A percentile compares a stretch with the other conserved stretches of the same genome.
Conservation (phyloP, 2,797 vertebrate genomes). For the Poecilia velifera region DNA sequence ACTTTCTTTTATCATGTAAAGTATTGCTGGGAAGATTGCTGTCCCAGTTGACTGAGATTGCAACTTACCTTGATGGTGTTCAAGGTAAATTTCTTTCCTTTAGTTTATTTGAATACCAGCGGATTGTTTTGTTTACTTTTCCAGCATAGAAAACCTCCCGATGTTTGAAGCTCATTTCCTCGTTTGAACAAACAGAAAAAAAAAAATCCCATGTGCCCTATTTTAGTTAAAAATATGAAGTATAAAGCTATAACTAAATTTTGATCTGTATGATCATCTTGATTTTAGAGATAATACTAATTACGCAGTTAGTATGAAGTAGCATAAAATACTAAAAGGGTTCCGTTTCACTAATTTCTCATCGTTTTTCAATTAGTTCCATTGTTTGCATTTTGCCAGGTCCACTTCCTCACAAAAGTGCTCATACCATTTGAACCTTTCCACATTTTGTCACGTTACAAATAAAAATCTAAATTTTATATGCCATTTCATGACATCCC, state of each 20-base stretch:
- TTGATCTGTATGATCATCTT: background rate
- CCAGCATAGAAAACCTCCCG: slow-evolving; percentile 19
- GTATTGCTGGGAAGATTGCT: background rate
- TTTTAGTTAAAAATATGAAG: background rate
- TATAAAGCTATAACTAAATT: background rate
- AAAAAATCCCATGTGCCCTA: background rate
- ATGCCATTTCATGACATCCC: background rate
- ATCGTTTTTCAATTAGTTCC: background rate
- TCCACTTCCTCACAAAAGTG: background rate
- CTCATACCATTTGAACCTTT: background rate
- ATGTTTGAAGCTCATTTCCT: slow-evolving; percentile 19
- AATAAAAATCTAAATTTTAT: background rate
- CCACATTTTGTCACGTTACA: background rate
- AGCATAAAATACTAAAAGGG: background rate
- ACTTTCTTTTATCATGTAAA: background rate
- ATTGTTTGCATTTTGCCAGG: background rate
- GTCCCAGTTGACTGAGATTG: slow-evolving; percentile 9
- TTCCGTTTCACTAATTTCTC: background rate
- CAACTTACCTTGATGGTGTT: slow-evolving; percentile 19
- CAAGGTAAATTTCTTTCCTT: slow-evolving; percentile 20
- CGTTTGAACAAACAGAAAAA: background rate
- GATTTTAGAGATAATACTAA: background rate
- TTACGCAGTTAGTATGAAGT: background rate
- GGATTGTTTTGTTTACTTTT: slow-evolving; percentile 16
- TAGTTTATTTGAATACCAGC: slow-evolving; percentile 19